Base-by-base conservation (phyloP, 35 echinoderm and acorn worm species). In the Strongylocentrotus purpuratus region DNA sequence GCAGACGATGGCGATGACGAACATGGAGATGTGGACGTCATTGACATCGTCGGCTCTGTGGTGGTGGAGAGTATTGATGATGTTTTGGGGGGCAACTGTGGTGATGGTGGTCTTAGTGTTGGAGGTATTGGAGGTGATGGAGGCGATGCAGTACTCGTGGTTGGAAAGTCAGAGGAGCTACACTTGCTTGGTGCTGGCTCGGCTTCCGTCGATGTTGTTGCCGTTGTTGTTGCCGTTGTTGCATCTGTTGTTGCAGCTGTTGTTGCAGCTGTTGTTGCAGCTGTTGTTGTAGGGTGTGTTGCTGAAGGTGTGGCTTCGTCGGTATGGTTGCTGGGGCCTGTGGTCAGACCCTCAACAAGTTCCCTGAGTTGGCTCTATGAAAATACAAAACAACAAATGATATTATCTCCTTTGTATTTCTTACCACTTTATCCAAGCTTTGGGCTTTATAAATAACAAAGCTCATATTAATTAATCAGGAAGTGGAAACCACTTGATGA, bases 341-440 rank as follows among this genome's bases (percentile, higher is more conserved):
- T 22, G 45, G 20, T 78, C 65, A 93, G 45, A 32, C 28, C 46
- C 91, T 47, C 91, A 93, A 93, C 91, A 93, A 93, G 91, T 48
- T 93, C 91, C 91, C 91, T 93, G 91, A 93, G 91, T 93, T 93
- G 91, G 31, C 48, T 93, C 91, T 93, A 46, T 58, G 48, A 11
- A 48, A 47, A 46, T 17, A 55, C 31, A 89, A 89, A 89, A 18
- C 31, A 33, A 35, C 4, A 89, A 41, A 22, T 41, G 5, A 41
- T 15, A 35, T 35, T 41, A 41, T 17, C 25, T 89, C 2, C 87
- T 18, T 10, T 89, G 45, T 89, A 32, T 88, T 88, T 70, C 1
- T 86, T 9, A 86, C 25, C 9, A 9, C 10, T 31, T 33, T 86
- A 2, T 8, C 9, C 8, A 22, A 31, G 7, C 20, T 86, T 28